A percentile compares a stretch with the other conserved stretches of the same genome.
phyloP scores from a whole-genome alignment of 2,888 invertebrate species.

The Euproctis similis region DNA sequence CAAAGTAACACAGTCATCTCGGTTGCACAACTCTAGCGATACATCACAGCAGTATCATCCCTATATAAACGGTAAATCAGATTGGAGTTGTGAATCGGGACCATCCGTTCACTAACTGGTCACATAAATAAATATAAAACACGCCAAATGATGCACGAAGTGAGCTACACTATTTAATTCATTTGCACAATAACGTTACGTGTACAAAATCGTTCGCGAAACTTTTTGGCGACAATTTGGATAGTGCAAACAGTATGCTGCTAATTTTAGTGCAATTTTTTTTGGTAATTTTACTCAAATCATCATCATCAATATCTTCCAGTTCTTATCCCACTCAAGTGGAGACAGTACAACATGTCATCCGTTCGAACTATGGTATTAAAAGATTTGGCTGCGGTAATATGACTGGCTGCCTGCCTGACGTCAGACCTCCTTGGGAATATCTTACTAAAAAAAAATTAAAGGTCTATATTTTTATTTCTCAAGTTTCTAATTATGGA shows the following conservation, averaged over 20 bases:
- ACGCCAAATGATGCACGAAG: constrained; percentile 62
- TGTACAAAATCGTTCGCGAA: constrained; percentile 8
- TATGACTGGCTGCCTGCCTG: too few relatives aligned
- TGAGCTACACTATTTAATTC: constrained; percentile 34
- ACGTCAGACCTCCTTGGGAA: too few relatives aligned
- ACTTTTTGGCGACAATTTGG: constrained; percentile 4
- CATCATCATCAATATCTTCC: too few relatives aligned
- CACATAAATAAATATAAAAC: constrained; percentile 60
- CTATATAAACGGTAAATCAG: constrained; percentile 53
- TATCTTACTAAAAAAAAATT: too few relatives aligned
- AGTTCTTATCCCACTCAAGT: too few relatives aligned
- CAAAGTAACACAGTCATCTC: constrained; percentile 1
- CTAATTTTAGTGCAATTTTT: neutral
- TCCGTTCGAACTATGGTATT: too few relatives aligned
- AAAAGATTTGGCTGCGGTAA: too few relatives aligned
- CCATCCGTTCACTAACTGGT: constrained; percentile 47
- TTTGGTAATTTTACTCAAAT: neutral
- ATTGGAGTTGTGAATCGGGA: constrained; percentile 55
- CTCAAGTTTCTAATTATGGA: too few relatives aligned
- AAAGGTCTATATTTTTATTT: too few relatives aligned
- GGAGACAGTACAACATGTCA: too few relatives aligned
- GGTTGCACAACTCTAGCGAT: constrained; percentile 16
- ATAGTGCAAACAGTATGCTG: neutral
- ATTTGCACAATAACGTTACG: constrained; percentile 44
- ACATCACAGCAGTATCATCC: constrained; percentile 22